Conservation (phyloP, 2,888 invertebrate genomes). For the Cylloceria caligata region DNA sequence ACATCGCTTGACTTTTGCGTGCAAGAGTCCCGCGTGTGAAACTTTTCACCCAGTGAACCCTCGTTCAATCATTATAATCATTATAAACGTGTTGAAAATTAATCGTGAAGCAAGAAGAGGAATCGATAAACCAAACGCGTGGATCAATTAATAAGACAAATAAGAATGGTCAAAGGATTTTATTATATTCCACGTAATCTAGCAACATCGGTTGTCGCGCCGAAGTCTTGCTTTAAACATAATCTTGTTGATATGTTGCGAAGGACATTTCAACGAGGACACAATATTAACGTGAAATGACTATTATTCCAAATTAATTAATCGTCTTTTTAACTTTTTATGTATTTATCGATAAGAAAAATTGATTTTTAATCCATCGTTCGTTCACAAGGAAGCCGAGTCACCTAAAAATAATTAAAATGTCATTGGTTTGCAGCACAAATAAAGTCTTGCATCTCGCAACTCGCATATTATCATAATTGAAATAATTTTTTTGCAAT, state of each 20-base stretch:
- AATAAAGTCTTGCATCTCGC: too few species aligned
- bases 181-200: neutral
- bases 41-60: neutral
- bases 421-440: too few species aligned
- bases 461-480: too few species aligned
- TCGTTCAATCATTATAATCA: neutral
- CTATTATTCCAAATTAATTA: neutral
- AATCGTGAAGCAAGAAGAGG: slow-evolving; percentile 9
- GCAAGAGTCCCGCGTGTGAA: neutral
- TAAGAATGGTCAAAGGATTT: neutral
- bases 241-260: neutral
- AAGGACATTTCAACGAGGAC: neutral
- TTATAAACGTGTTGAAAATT: slow-evolving; percentile 3
- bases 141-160: neutral
- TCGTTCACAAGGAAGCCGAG: too few species aligned
- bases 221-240: neutral
- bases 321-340: too few species aligned
- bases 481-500: too few species aligned
- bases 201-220: too few species aligned
- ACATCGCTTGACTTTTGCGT: neutral
- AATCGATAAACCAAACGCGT: neutral
- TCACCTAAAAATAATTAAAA: too few species aligned
- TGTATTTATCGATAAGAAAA: too few species aligned
- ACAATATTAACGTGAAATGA: neutral
- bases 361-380: too few species aligned